Evolutionary conservation across 2,797 vertebrate species (phyloP), one percentile per base, ranked within the genome.

Genomic region (Enteromius unitaeniatus): DNA sequence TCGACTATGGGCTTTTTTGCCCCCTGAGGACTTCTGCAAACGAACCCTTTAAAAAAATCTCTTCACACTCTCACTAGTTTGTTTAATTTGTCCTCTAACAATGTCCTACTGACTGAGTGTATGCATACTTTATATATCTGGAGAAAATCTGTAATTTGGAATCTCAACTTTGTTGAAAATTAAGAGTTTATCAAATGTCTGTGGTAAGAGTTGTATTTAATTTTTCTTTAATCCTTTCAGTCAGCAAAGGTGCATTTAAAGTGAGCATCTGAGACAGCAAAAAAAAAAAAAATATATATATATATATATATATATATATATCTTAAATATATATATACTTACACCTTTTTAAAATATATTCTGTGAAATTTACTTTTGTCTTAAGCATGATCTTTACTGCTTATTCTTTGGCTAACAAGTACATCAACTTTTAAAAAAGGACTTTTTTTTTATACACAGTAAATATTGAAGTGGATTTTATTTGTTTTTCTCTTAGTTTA

Each of bases 21-120:
- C 53, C 51, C 53, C 34, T 42, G n/a, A 60, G 34, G 74, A 77
- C n/a, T 77, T 47, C 15, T 60, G 75, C 37, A 60, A 78, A 77
- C 28, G 0, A 19, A 40, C 13, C 40, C n/a, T 76, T 40, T 42
- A 40, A 76, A 45, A 47, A 14, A 47, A 47, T 14, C 37, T 62
- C 62, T 78, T 31, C 14, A 4, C 40, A 64, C 2, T 15, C 72
- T 17, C 6, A 26, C 73, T 37, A 14, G n/a, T 62, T 77, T 62
- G 40, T 77, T 77, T 62, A 62, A 77, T 77, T 40, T 45, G n/a
- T 26, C 55, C 55, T 26, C n/a, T 77, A 42, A 42, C 6, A 34
- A 26, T 17, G 4, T 76, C n/a, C 37, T 60, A 26, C 51, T 26
- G 14, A 42, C 2, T 17, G 13, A 40, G 7, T 42, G 17, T 76